Percentiles rank a stretch among this genome's conserved stretches.
phyloP scores from a whole-genome alignment of 2,797 vertebrate genomes.

The Leptatherina wallacei region DNA sequence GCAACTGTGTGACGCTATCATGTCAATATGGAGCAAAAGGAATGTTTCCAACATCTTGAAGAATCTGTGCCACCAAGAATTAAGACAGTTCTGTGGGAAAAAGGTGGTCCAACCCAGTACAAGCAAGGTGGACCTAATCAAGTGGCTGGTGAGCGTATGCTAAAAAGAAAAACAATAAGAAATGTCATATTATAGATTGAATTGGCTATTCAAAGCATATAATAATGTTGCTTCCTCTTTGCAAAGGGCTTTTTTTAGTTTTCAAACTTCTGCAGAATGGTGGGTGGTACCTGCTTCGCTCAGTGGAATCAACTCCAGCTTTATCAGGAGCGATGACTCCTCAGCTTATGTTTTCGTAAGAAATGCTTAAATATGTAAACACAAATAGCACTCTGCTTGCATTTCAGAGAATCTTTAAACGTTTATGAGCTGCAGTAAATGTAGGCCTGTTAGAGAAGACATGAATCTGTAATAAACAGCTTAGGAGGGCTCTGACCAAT shows the following conservation, averaged over 20 bases:
- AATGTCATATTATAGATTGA: not conserved
- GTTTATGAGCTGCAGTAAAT: not conserved
- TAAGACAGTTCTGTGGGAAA: not conserved
- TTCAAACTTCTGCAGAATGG: not conserved
- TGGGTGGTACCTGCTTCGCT: not conserved
- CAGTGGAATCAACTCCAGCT: not conserved
- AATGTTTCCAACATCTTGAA: not conserved
- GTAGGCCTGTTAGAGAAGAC: not conserved
- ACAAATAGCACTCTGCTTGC: not conserved
- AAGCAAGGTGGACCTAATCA: not conserved
- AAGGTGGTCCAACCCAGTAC: not conserved
- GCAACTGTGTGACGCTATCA: not conserved
- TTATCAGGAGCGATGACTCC: not conserved
- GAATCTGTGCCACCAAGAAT: not conserved
- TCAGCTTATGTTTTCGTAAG: not conserved
- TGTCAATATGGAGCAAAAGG: not conserved
- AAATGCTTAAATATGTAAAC: not conserved
- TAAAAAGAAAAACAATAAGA: not conserved
- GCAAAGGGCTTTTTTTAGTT: not conserved
- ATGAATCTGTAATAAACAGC: constrained; percentile 19
- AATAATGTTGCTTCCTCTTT: not conserved
- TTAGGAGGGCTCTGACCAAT: constrained; percentile 18
- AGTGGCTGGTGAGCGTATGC: no score
- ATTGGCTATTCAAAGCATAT: not conserved
- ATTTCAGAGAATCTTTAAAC: not conserved